phyloP scores from a whole-genome alignment of 2,797 vertebrate species.

The Hippocampus kuda region DNA sequence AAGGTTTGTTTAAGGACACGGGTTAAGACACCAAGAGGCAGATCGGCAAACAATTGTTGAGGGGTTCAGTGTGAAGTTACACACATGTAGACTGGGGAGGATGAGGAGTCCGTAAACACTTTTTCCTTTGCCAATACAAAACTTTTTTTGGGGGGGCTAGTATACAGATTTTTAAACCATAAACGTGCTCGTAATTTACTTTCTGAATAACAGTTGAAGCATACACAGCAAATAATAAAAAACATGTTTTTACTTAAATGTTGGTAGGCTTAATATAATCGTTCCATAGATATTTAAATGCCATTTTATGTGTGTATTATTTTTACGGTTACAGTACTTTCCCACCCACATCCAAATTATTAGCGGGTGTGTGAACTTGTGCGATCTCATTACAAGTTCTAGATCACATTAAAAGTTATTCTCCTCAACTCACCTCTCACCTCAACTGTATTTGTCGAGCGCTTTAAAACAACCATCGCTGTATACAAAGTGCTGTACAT shows the following conservation, averaged over 20 bases:
- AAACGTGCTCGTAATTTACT: not conserved
- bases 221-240: not conserved
- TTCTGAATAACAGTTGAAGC: not conserved
- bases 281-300: no score
- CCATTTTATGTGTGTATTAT: no score
- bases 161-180: slow-evolving; percentile 13
- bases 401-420: no score
- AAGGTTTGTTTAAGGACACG: slow-evolving; percentile 59
- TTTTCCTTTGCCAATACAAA: not conserved
- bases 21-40: slow-evolving; percentile 51
- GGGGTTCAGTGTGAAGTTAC: slow-evolving; percentile 39
- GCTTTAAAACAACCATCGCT: no score
- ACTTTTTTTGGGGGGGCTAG: not conserved
- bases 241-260: not conserved
- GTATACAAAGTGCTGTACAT: no score
- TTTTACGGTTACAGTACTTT: no score
- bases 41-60: slow-evolving; percentile 56
- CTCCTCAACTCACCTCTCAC: no score
- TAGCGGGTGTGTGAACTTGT: no score
- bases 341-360: no score
- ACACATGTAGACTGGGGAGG: slow-evolving; percentile 40
- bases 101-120: slow-evolving; percentile 30
- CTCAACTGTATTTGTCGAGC: no score
- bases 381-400: no score
- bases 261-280: not conserved